Base-by-base conservation (phyloP, 2,888 invertebrate genomes). In the Himalopsyche kuldschensis region DNA sequence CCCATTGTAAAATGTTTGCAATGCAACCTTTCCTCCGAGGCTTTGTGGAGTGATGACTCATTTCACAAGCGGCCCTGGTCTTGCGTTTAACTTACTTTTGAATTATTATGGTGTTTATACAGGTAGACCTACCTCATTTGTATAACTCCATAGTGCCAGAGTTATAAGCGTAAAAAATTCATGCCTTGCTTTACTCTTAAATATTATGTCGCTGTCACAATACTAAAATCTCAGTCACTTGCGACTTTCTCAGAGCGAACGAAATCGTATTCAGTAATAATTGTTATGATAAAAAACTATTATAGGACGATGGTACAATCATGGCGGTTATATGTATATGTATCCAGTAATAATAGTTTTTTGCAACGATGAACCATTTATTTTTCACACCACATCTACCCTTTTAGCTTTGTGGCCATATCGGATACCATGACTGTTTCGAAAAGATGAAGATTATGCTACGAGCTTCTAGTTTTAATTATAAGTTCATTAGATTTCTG, bases 31-130 rank as follows among this genome's bases (percentile, higher is more conserved):
- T 31, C 75, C 46, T 81, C 35, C 69, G 24, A 27, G 30, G 75
- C 81, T 81, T 81, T 75, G 81, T 76, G 81, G 81, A 81, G 46
- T 41, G 75, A 75, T 81, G 81, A 81, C 81, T 81, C 75, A 81
- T 81, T 81, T 81, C 69, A 69, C 55, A 17, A 20, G 46, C 35
- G 27, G 80, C 80, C n/a, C 31, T 30, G 55, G 80, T 20, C 27
- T 35, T 24, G 30, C 80, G 63, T 69, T 63, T 80, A 80, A 80
- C 80, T 80, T 63, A 35, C 69, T 32, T 80, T 80, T 80, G 48
- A 80, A 35, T 63, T 48, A 80, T 80, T 63, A 32, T 80, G n/a
- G 24, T 30, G 69, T 69, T 30, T 69, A 69, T 69, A 27, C 27
- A 69, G 30, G 27, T 69, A 30, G 27, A 69, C 27, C 24, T 69